Evolutionary conservation across 2,797 vertebrate species (phyloP), one percentile per base, ranked within the genome.

Genomic region (Iguana delicatissima): DNA sequence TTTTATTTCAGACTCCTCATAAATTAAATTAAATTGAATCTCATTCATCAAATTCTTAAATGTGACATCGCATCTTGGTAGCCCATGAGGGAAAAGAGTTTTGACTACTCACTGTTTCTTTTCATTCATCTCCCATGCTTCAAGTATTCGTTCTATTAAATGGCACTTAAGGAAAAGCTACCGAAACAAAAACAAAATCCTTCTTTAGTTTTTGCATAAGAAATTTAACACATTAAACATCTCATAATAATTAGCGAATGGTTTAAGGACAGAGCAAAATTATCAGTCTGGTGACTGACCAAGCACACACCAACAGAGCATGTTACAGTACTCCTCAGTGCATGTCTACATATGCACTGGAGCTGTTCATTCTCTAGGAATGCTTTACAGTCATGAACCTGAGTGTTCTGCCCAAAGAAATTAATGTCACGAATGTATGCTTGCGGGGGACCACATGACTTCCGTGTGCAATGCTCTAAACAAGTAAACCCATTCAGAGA

Each of bases 141-240:
- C 99, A 94, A 99, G 95, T 96, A 99, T 99, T 98, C 98, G 98
- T 96, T 99, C 98, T 96, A 99, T 98, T 96, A 99, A 97, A 93
- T 98, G 98, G 98, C 99, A 99, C 97, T 99, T 99, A 96, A 98
- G 98, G 97, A 99, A 99, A 92, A 99, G 98, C 99, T 99, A 96
- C 29, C 93, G 93, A 80, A 90, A 64, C 80, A 88, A 57, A n/a
- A 57, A 52, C 35, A 46, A 38, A 35, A 46, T 18, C 76, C 24
- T 81, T 2, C 29, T 74, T 96, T 91, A 97, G 55, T 0, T 89
- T 89, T 84, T 18, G 1, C 80, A 92, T 50, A 16, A 73, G 1
- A 50, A 87, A 6, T 2, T 0, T 0, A 2, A 50, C 87, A 4
- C 29, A 35, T 13, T 35, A 32, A 72, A 69, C 72, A 13, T n/a